phyloP scores from a whole-genome alignment of 2,113 vertebrate genomes.

The Podarcis muralis region DNA sequence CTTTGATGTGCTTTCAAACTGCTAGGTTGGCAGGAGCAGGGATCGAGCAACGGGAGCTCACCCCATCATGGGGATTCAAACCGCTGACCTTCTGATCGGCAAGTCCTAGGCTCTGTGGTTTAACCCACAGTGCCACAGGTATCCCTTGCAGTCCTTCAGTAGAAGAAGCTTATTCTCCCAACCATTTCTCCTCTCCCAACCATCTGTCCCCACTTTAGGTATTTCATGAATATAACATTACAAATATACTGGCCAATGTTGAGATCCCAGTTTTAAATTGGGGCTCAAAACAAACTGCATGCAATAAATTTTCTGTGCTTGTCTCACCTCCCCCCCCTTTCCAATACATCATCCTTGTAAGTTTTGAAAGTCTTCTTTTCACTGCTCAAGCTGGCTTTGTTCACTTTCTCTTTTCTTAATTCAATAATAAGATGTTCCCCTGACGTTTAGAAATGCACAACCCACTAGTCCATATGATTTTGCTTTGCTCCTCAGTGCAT shows the following conservation, averaged over 20 bases:
- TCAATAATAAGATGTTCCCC: constrained; percentile 13
- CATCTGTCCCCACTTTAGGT: neutral
- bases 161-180: neutral
- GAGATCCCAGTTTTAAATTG: neutral
- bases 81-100: too few relatives aligned
- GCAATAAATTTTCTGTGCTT: neutral
- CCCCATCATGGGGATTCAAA: too few relatives aligned
- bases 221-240: neutral
- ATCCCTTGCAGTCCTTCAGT: too few relatives aligned
- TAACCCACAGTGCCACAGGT: too few relatives aligned
- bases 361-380: neutral
- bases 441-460: constrained; percentile 20
- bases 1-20: too few relatives aligned
- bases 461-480: constrained; percentile 8
- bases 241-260: neutral
- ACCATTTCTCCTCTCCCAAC: neutral
- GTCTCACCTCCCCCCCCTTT: neutral
- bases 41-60: too few relatives aligned
- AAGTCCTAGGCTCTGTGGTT: too few relatives aligned
- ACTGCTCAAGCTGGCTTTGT: neutral
- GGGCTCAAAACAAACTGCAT: neutral
- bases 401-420: constrained; percentile 20
- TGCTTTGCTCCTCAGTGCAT: constrained; percentile 4
- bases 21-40: too few relatives aligned
- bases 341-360: neutral